Conservation (phyloP, 1,140 invertebrate species). For the Saxidomus purpurata region DNA sequence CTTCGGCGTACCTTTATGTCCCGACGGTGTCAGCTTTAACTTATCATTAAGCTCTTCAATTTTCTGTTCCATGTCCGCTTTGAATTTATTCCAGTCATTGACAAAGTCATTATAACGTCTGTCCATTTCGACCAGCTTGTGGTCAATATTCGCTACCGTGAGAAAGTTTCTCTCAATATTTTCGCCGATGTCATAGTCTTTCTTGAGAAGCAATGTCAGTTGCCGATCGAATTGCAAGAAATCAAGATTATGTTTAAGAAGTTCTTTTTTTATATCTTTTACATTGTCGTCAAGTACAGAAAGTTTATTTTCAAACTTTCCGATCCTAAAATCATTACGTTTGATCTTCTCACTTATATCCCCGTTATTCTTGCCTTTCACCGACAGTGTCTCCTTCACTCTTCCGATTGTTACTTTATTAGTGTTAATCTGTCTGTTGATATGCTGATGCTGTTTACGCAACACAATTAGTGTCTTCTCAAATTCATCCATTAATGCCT, state of each 20-base stretch:
- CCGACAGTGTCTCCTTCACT: not conserved
- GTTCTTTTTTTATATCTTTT: not conserved
- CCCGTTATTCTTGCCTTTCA: not conserved
- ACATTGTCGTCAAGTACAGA: not conserved
- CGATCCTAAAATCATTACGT: not conserved
- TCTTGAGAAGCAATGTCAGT: not conserved
- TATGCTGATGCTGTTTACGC: not conserved
- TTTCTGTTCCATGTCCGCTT: not conserved
- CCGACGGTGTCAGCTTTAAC: not conserved
- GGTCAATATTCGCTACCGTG: not conserved
- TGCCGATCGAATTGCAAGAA: not conserved
- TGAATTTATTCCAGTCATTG: not conserved
- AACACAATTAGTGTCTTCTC: not conserved
- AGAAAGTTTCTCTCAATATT: not conserved
- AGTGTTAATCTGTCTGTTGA: not conserved
- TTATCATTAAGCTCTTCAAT: not conserved
- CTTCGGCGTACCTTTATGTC: not conserved
- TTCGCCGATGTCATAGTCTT: not conserved
- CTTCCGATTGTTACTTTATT: not conserved
- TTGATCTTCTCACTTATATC: not conserved
- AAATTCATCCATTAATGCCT: not conserved
- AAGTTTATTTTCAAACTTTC: not conserved
- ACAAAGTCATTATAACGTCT: not conserved
- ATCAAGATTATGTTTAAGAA: not conserved
- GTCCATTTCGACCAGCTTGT: not conserved